Percentiles rank a stretch among this genome's conserved stretches.
These are phyloP conservation scores for Macrobrachium nipponense DNA, from an alignment of 1,140 invertebrate species.

Conservation along the genomic window DNA sequence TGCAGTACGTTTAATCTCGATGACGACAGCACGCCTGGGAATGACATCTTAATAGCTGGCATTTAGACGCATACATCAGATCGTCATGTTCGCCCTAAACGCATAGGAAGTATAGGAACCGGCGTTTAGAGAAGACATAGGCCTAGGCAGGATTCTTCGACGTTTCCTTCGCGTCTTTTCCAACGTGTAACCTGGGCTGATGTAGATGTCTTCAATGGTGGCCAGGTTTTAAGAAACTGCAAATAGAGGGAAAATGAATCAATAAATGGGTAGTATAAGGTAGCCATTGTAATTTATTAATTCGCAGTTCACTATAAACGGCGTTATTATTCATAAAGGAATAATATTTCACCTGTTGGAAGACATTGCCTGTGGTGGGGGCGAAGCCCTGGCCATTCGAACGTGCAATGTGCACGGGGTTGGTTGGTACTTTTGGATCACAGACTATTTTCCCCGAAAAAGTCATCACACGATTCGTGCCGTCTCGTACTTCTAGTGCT, in stretches of 20 bases:
- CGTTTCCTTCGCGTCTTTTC: neutral
- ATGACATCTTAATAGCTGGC: neutral
- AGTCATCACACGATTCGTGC: too few species aligned
- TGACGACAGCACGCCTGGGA: neutral
- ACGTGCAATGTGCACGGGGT: too few species aligned
- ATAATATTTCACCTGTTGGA: constrained; percentile 43
- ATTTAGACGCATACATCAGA: too few species aligned
- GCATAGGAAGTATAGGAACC: too few species aligned
- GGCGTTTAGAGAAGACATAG: too few species aligned
- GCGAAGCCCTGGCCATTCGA: too few species aligned
- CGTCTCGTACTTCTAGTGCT: too few species aligned
- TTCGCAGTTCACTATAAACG: neutral
- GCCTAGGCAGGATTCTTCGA: neutral
- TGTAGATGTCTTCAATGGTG: constrained; percentile 21
- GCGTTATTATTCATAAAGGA: neutral
- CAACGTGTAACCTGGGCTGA: constrained; percentile 29
- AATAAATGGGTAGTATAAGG: neutral
- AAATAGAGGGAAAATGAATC: neutral
- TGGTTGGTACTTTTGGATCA: too few species aligned
- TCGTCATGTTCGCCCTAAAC: too few species aligned
- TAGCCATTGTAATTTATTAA: neutral
- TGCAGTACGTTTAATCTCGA: too few species aligned
- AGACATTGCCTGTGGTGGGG: too few species aligned
- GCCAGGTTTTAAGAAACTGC: constrained; percentile 16
- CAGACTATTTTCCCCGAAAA: too few species aligned